Evolutionary conservation across 2,888 invertebrate species (phyloP).

Genomic region (Heliconius erato): DNA sequence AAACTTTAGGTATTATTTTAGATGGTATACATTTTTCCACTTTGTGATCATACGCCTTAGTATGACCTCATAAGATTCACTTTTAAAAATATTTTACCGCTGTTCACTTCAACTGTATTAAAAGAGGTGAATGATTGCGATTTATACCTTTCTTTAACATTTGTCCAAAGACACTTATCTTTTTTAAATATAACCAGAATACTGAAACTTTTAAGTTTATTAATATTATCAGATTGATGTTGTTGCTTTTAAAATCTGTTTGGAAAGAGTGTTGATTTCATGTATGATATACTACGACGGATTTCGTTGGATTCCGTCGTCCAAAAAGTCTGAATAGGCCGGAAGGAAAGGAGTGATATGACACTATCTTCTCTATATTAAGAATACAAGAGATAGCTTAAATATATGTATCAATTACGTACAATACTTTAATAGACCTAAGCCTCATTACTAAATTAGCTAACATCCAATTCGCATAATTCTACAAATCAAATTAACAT

Average conservation of each 20-base stretch:
- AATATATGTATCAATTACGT: neutral
- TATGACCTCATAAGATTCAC: conserved; percentile 23
- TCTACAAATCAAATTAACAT: conserved; percentile 73
- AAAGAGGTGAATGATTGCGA: neutral
- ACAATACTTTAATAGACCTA: conserved; percentile 14
- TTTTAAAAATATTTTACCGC: conserved; percentile 1
- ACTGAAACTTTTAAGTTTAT: neutral
- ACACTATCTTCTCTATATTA: too few species aligned
- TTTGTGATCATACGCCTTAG: neutral
- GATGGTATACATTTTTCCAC: neutral
- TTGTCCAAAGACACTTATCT: neutral
- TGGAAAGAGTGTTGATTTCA: neutral
- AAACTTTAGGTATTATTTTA: neutral
- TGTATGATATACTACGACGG: neutral
- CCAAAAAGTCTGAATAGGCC: too few species aligned
- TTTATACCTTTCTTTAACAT: neutral
- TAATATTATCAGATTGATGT: neutral
- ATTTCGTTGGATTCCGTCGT: too few species aligned
- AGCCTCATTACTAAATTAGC: conserved; percentile 62
- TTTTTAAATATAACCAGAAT: neutral
- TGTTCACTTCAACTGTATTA: neutral
- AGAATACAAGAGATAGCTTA: too few species aligned
- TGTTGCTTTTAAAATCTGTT: neutral
- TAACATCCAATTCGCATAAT: conserved; percentile 66
- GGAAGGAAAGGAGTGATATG: too few species aligned